These are phyloP conservation scores for Lynx canadensis DNA, from an alignment of 2,113 vertebrate genomes.

Conservation along the genomic window DNA sequence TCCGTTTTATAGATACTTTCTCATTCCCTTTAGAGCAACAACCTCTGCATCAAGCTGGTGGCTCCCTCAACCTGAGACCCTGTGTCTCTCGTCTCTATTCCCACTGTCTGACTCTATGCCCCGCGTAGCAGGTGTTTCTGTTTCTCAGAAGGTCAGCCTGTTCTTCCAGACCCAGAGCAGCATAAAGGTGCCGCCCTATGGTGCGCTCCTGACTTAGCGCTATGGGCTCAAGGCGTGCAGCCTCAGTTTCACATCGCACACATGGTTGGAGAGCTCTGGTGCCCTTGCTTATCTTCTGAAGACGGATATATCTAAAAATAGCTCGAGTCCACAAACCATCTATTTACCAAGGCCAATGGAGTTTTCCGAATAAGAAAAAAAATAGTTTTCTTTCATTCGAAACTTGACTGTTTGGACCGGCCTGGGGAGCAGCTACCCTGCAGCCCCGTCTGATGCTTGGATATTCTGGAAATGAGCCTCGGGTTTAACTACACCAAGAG, in stretches of 20 bases:
- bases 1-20: neutral
- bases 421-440: neutral
- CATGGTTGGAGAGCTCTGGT: neutral
- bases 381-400: neutral
- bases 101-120: neutral
- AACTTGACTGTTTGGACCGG: neutral
- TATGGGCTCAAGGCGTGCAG: no score
- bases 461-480: neutral
- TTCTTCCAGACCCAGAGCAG: neutral
- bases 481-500: neutral
- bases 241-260: neutral
- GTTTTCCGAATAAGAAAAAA: constrained; percentile 30
- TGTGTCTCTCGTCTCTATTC: neutral
- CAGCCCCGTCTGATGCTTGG: neutral
- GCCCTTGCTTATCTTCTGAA: neutral
- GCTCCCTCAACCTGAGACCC: neutral
- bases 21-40: neutral
- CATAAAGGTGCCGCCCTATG: neutral
- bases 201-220: neutral
- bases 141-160: neutral
- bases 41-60: neutral
- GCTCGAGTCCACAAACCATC: neutral
- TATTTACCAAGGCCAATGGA: neutral
- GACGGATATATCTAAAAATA: neutral
- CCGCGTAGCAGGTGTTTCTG: neutral